Conservation (phyloP, 2,113 vertebrate genomes). For the Cottus gobio region DNA sequence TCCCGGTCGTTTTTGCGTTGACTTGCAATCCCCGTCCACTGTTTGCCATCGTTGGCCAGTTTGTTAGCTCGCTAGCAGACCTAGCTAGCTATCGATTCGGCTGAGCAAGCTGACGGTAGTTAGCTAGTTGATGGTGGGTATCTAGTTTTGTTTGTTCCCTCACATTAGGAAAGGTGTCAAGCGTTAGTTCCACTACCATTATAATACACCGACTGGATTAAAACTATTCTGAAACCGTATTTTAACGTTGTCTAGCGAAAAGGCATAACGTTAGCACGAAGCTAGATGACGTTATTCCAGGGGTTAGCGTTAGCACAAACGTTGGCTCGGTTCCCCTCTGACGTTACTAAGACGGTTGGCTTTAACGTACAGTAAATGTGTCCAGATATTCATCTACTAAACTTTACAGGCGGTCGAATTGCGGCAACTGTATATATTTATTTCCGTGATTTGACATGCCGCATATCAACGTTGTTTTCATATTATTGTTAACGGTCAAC, state of each 20-base stretch:
- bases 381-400: rapidly evolving
- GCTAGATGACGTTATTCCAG: background rate
- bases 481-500: conserved; percentile 16
- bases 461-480: background rate
- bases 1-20: too few relatives aligned
- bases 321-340: background rate
- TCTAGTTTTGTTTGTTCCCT: too few relatives aligned
- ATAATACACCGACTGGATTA: rapidly evolving
- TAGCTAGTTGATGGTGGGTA: background rate
- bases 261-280: background rate
- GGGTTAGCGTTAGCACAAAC: too few relatives aligned
- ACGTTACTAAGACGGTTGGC: background rate
- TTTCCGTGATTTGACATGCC: background rate
- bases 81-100: background rate
- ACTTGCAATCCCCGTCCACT: background rate
- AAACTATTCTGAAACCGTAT: background rate
- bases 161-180: rapidly evolving
- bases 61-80: conserved; percentile 41
- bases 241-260: too few relatives aligned
- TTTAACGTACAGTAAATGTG: background rate
- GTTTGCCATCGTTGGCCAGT: conserved; percentile 46
- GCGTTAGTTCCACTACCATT: rapidly evolving
- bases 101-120: too few relatives aligned
- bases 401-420: rapidly evolving
- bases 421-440: rapidly evolving